These are phyloP conservation scores for Halictus quadricinctus DNA, from an alignment of 2,888 invertebrate genomes.

Conservation along the genomic window DNA sequence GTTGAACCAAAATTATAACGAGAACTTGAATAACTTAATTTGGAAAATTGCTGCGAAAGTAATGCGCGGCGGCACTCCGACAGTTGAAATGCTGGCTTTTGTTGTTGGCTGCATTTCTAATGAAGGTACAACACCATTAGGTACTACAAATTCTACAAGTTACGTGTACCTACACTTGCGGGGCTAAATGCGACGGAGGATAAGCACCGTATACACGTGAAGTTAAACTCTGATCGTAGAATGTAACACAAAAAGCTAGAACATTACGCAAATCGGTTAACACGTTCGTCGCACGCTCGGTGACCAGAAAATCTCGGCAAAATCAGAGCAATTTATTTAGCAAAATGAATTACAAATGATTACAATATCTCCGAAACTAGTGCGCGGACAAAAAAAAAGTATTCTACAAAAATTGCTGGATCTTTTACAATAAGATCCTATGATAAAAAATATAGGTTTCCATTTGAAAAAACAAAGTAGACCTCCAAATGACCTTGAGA, in stretches of 20 bases:
- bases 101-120: not conserved
- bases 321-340: not conserved
- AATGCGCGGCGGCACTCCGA: not conserved
- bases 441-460: too few relatives aligned
- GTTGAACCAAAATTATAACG: not conserved
- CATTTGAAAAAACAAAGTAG: too few relatives aligned
- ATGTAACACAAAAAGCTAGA: not conserved
- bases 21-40: not conserved
- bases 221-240: not conserved
- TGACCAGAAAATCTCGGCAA: not conserved
- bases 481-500: too few relatives aligned
- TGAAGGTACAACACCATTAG: not conserved
- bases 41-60: not conserved
- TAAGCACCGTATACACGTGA: not conserved
- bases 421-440: too few relatives aligned
- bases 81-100: not conserved
- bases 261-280: not conserved
- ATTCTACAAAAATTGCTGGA: too few relatives aligned
- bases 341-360: not conserved
- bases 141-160: not conserved
- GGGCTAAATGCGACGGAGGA: not conserved
- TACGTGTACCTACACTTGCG: not conserved
- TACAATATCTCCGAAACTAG: not conserved
- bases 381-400: too few relatives aligned
- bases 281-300: not conserved